phyloP scores from a whole-genome alignment of 2,113 vertebrate genomes.

The Forbesichthys agassizii region DNA sequence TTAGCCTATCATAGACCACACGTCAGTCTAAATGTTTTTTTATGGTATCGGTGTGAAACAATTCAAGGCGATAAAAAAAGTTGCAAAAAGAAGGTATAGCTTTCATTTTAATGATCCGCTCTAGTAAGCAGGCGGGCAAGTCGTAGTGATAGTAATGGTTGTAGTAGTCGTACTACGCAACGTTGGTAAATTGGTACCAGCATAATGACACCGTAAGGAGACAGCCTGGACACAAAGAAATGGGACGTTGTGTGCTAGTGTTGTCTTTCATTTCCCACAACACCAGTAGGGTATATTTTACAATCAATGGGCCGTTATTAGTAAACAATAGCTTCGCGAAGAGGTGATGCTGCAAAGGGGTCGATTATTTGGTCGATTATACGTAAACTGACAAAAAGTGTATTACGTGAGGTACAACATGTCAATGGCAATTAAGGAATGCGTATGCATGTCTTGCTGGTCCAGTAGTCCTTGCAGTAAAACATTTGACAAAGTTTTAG shows the following conservation, averaged over 20 bases:
- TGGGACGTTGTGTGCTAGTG: constrained; percentile 2
- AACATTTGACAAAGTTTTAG: constrained; percentile 79
- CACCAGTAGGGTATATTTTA: constrained; percentile 1
- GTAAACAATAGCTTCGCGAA: constrained; percentile 28
- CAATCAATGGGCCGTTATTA: constrained; percentile 9
- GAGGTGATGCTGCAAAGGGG: constrained; percentile 55
- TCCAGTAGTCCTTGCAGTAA: constrained; percentile 51
- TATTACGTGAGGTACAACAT: not conserved
- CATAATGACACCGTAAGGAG: constrained; percentile 41
- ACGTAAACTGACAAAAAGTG: constrained; percentile 42
- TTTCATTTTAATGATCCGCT: constrained; percentile 47
- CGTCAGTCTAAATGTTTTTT: constrained; percentile 12
- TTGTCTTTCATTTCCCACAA: constrained; percentile 10
- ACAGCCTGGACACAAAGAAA: constrained; percentile 22
- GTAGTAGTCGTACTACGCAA: constrained; percentile 72
- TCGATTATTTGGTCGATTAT: constrained; percentile 41
- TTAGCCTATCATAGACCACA: not conserved
- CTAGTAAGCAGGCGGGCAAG: constrained; percentile 59
- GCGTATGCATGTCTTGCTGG: constrained; percentile 3
- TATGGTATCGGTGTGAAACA: constrained; percentile 16
- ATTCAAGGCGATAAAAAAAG: not conserved
- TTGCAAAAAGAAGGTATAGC: constrained; percentile 9
- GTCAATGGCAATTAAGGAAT: not conserved
- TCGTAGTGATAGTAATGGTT: constrained; percentile 59
- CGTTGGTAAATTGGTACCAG: constrained; percentile 41